Conservation (phyloP, 2,888 invertebrate species). For the Phymatocera aterrima region DNA sequence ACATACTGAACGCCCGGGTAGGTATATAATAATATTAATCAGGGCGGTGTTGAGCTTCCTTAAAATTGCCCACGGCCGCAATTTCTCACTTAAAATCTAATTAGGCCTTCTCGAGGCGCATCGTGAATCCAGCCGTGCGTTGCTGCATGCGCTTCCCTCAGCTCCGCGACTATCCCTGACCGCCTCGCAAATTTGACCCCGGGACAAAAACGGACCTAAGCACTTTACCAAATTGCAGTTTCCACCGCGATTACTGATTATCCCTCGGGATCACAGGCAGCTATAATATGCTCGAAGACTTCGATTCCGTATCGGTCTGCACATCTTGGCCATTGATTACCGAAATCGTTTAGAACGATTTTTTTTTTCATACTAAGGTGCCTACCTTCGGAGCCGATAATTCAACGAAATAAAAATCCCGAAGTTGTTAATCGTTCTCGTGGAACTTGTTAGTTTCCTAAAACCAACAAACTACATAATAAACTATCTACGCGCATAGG, state of each 20-base stretch:
- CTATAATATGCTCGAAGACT: slow-evolving; percentile 22
- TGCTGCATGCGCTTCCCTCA: slow-evolving; percentile 56
- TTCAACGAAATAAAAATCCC: slow-evolving; percentile 4
- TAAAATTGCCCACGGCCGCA: slow-evolving; percentile 74
- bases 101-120: slow-evolving; percentile 67
- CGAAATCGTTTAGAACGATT: slow-evolving; percentile 5
- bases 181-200: slow-evolving; percentile 66
- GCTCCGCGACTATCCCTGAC: slow-evolving; percentile 48
- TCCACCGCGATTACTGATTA: slow-evolving; percentile 59
- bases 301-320: background rate
- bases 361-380: background rate
- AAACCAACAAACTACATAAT: background rate
- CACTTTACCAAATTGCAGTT: slow-evolving; percentile 72
- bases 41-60: slow-evolving; percentile 73
- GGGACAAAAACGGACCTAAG: slow-evolving; percentile 65
- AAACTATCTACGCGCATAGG: background rate
- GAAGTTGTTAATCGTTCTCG: slow-evolving; percentile 9
- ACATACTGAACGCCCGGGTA: slow-evolving; percentile 48
- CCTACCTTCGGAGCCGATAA: background rate
- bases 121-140: background rate
- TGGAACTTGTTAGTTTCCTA: slow-evolving; percentile 12
- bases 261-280: slow-evolving; percentile 38
- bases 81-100: slow-evolving; percentile 74
- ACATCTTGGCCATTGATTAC: too few relatives aligned
- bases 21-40: slow-evolving; percentile 73